phyloP scores from a whole-genome alignment of 2,113 vertebrate genomes.

The Narcine bancroftii region DNA sequence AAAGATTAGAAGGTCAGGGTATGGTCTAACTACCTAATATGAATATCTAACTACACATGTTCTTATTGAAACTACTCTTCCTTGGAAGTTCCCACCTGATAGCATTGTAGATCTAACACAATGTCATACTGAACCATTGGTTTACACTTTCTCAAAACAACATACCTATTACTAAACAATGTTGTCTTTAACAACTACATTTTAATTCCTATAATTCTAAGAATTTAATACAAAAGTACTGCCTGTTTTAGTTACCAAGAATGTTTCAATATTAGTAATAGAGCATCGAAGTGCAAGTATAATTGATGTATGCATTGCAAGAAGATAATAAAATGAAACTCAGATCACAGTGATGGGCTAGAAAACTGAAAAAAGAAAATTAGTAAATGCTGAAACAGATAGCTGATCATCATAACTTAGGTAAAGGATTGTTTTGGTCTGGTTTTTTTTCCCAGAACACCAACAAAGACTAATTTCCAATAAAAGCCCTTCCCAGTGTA shows the following conservation, averaged over 20 bases:
- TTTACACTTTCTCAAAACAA: constrained; percentile 3
- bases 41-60: not conserved
- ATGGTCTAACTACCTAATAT: not conserved
- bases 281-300: not conserved
- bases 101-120: not conserved
- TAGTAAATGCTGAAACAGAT: not conserved
- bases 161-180: not conserved
- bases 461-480: not conserved
- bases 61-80: not conserved
- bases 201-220: not conserved
- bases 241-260: not conserved
- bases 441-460: not conserved
- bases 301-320: not conserved
- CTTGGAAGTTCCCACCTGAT: not conserved
- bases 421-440: not conserved
- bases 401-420: not conserved
- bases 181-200: not conserved
- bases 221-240: not conserved
- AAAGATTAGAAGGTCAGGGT: not conserved
- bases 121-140: not conserved
- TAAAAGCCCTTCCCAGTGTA: not conserved
- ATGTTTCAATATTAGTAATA: not conserved
- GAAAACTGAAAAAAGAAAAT: not conserved
- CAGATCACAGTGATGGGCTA: not conserved
- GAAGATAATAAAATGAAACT: not conserved